Evolutionary conservation across 2,888 invertebrate genomes (phyloP), one percentile per base, ranked within the genome.

Genomic region (Perizoma flavofasciatum): DNA sequence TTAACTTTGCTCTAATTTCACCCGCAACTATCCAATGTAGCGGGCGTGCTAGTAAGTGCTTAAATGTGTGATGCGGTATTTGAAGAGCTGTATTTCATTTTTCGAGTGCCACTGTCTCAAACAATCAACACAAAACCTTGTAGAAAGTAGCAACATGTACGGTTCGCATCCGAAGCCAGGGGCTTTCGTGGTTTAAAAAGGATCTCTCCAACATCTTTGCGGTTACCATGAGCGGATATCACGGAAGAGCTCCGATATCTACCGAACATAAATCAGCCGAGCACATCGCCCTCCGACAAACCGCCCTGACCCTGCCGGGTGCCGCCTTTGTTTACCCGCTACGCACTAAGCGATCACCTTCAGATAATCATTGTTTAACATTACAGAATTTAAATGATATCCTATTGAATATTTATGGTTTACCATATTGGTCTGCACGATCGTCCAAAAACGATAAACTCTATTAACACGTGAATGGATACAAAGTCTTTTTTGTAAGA

Each of bases 201-300:
- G 59, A 63, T 62, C 58, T 41, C 59, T 60, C 46, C 53, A 60
- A 59, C 51, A 79, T 80, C 78, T 73, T 77, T 81, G 85, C 80
- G 85, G 85, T 83, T 75, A 74, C 79, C 80, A 85, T 83, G 83
- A 88, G 78, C 81, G 80, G 83, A 85, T 82, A 86, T 86, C 81
- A 78, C 88, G 89, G 89, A 90, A 89, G 88, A 83, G 85, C 86
- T 87, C 79, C 78, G 79, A 79, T 87, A 86, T 87, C 88, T 80
- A 81, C 79, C 72, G 73, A 74, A 77, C 82, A 87, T 89, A 90
- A 89, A 89, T 89, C 88, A 89, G 82, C 77, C 80, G 79, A 67
- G 82, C 81, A 75, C 80, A 83, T 82, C 82, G 85, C 88, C 85
- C 81, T 77, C 78, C 78, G 83, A 81, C 57, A 69, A 68, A 72